These are phyloP conservation scores for Oedothorax gibbosus DNA, from an alignment of 1,140 invertebrate species.

Conservation along the genomic window DNA sequence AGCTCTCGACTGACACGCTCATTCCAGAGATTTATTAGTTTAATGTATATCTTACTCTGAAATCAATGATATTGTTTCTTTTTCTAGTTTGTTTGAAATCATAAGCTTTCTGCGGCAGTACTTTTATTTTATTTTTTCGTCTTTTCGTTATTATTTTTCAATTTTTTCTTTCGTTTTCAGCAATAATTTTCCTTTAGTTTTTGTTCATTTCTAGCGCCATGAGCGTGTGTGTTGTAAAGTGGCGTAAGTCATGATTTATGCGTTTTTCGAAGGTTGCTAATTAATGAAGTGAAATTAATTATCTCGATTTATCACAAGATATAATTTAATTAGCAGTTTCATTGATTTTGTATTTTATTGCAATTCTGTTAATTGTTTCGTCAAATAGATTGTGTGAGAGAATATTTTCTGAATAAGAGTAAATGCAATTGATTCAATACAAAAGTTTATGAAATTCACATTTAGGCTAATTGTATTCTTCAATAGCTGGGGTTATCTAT, in stretches of 20 bases:
- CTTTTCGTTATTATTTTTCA: background rate
- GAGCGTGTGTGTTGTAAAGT: background rate
- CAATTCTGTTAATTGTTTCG: too few relatives aligned
- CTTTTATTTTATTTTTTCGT: conserved; percentile 2
- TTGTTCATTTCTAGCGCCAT: background rate
- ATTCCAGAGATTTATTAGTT: conserved; percentile 53
- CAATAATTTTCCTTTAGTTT: background rate
- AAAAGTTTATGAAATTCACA: too few relatives aligned
- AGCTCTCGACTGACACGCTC: conserved; percentile 28
- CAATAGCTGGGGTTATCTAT: too few relatives aligned
- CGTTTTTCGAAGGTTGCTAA: background rate
- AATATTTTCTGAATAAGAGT: too few relatives aligned
- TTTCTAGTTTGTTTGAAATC: conserved; percentile 41
- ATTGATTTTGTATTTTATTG: too few relatives aligned
- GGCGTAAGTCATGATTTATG: background rate
- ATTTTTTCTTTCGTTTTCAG: background rate
- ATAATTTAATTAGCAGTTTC: too few relatives aligned
- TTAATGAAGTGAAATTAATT: too few relatives aligned
- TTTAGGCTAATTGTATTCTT: too few relatives aligned
- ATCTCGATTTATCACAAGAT: too few relatives aligned
- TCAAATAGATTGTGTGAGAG: too few relatives aligned
- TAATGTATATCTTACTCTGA: conserved; percentile 44
- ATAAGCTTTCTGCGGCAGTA: conserved; percentile 22
- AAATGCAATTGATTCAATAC: too few relatives aligned
- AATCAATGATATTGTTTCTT: conserved; percentile 44